Evolutionary conservation across 2,888 invertebrate species (phyloP).

Genomic region (Danaus chrysippus): DNA sequence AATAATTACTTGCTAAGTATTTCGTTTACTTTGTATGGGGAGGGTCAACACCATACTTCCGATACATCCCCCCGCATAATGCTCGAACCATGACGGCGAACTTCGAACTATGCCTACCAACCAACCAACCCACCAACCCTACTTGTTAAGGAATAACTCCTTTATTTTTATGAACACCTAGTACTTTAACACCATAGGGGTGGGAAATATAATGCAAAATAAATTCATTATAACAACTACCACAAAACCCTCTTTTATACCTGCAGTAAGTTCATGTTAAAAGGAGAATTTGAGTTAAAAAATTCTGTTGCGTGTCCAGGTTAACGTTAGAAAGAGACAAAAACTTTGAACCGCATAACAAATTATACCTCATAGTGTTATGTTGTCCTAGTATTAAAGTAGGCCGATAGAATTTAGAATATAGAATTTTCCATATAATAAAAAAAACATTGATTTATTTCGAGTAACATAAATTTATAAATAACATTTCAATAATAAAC

Average conservation of each 20-base stretch:
- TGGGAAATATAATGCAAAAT: conserved; percentile 35
- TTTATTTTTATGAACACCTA: conserved; percentile 59
- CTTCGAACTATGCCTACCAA: conserved; percentile 27
- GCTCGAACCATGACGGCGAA: conserved; percentile 19
- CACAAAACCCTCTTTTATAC: too few relatives aligned
- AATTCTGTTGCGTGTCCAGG: background rate
- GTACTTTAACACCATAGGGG: conserved; percentile 61
- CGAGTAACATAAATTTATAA: background rate
- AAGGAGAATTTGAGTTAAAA: conserved; percentile 28
- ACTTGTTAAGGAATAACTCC: conserved; percentile 34
- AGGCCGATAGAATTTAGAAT: conserved; percentile 9
- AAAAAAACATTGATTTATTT: background rate
- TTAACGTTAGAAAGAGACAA: conserved; percentile 1
- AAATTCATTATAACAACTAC: background rate
- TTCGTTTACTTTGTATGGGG: background rate
- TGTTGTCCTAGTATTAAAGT: conserved; percentile 23
- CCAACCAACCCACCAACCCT: conserved; percentile 23
- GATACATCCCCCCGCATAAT: conserved; percentile 13
- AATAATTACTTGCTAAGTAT: too few relatives aligned
- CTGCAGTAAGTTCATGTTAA: too few relatives aligned
- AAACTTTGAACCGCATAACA: background rate
- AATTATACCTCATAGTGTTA: conserved; percentile 9
- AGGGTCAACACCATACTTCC: conserved; percentile 15
- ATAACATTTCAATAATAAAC: background rate
- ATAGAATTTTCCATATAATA: background rate